phyloP scores from a whole-genome alignment of 2,113 vertebrate species.

The Panthera leo region DNA sequence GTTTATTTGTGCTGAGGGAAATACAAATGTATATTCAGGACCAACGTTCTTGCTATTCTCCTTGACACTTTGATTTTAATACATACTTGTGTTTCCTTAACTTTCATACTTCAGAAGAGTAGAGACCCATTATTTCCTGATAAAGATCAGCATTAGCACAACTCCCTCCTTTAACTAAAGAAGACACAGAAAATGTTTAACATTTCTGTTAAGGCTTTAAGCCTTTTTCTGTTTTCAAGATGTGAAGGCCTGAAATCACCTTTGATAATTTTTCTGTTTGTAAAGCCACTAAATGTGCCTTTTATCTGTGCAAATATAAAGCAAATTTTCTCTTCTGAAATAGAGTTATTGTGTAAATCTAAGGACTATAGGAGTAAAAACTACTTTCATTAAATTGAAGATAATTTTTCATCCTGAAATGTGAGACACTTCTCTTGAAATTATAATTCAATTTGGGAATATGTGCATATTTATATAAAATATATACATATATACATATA shows the following conservation, averaged over 20 bases:
- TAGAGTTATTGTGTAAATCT: neutral
- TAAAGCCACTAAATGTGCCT: neutral
- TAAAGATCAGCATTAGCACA: neutral
- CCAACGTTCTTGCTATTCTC: neutral
- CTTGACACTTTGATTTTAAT: neutral
- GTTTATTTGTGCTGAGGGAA: neutral
- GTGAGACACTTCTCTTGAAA: neutral
- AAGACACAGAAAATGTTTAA: neutral
- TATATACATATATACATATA: neutral
- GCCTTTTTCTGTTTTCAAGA: neutral
- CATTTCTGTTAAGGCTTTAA: neutral
- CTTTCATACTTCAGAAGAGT: neutral
- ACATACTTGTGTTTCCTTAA: neutral
- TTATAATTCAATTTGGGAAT: neutral
- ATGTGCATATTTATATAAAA: neutral
- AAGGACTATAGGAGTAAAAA: neutral
- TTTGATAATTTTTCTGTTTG: neutral
- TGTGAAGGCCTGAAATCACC: neutral
- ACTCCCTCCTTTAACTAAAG: neutral
- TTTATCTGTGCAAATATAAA: conserved; percentile 2
- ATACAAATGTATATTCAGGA: neutral
- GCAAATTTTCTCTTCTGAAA: neutral
- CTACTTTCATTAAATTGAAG: neutral
- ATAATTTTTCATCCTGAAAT: neutral
- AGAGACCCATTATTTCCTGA: neutral